Evolutionary conservation across 1,140 invertebrate genomes (phyloP), one percentile per base, ranked within the genome.

Genomic region (Cepaea nemoralis): DNA sequence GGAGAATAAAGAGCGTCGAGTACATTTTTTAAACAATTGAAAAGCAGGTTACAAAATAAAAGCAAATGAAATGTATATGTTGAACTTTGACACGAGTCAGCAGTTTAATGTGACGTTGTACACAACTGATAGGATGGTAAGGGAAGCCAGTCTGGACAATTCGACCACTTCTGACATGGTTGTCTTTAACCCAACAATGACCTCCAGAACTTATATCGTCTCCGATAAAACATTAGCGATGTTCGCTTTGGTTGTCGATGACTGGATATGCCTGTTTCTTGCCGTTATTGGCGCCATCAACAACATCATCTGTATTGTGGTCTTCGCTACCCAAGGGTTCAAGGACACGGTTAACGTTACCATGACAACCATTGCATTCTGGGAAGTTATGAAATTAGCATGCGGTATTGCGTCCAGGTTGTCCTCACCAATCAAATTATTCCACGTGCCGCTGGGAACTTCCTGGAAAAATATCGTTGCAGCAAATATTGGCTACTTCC

Each of bases 281-380:
- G 39, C 71, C 8, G 6, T 8, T n/a, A 31, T 74, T 27, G 71
- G 71, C 12, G 40, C 45, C 2, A 16, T 74, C 22, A 45, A 14
- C 39, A 74, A 74, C 39, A 45, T 31, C 39, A 24, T 74, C 22
- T 37, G 31, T 27, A 48, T 74, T 27, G 27, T 27, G 2, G 71
- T 74, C 27, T 74, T 74, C 71, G 10, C 19, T 40, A 14, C 16
- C 16, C 37, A 42, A 31, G 71, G 71, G 45, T 74, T 74, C 39
- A 74, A 74, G 16, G 71, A 74, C 39, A 74, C 39, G 2, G 40
- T 74, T n/a, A 48, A 48, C 40, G 45, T 74, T 22, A 74, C 71
- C 71, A 74, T 74, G 71, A 45, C 39, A 16, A 74, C 19, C 39
- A 74, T 74, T 8, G 71, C 71, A 27, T 74, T 74, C 22, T 74